Percentiles rank a stretch among this genome's conserved stretches.
phyloP scores from a whole-genome alignment of 2,888 invertebrate species.

The Aporophyla lueneburgensis region DNA sequence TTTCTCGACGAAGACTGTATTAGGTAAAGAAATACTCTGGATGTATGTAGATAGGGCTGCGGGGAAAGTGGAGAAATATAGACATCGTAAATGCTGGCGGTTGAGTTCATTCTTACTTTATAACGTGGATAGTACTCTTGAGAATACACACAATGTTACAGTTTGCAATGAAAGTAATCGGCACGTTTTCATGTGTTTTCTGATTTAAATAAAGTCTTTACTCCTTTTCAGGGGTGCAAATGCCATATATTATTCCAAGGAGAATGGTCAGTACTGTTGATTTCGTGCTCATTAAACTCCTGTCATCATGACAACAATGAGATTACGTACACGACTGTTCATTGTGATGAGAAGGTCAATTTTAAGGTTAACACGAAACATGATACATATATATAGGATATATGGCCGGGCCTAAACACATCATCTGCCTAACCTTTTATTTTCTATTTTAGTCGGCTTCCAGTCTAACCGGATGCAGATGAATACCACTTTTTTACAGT shows the following conservation, averaged over 20 bases:
- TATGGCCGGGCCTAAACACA: background rate
- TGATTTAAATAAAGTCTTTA: background rate
- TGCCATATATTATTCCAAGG: background rate
- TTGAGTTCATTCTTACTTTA: constrained; percentile 34
- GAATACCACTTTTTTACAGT: no score
- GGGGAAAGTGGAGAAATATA: constrained; percentile 42
- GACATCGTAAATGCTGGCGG: constrained; percentile 50
- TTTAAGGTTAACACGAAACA: background rate
- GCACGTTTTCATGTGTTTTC: background rate
- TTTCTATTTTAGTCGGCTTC: no score
- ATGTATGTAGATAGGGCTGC: constrained; percentile 54
- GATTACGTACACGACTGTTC: background rate
- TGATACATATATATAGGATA: background rate
- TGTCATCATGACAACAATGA: background rate
- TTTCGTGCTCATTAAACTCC: background rate
- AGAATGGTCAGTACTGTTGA: background rate
- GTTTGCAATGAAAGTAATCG: constrained; percentile 17
- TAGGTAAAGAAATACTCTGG: constrained; percentile 60
- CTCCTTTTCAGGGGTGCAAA: background rate
- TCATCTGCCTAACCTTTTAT: no score
- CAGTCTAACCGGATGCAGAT: no score
- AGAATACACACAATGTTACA: constrained; percentile 23
- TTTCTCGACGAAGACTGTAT: constrained; percentile 58
- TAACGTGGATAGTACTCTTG: constrained; percentile 17
- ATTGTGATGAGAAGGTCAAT: background rate